These are phyloP conservation scores for Melikaiella ostensackeni DNA, from an alignment of 2,888 invertebrate species.

Conservation along the genomic window DNA sequence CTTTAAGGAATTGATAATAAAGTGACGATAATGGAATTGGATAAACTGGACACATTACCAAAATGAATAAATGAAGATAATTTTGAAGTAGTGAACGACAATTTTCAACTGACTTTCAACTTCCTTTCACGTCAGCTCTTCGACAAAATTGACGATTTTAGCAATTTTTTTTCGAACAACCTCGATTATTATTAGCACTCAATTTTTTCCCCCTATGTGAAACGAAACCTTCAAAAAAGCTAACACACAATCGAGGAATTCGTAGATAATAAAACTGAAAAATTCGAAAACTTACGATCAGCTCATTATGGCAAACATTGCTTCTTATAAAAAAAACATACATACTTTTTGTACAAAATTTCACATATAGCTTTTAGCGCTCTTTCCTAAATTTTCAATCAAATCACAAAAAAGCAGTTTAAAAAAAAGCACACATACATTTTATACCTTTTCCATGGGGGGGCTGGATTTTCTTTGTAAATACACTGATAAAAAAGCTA, in stretches of 20 bases:
- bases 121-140: too few relatives aligned
- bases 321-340: background rate
- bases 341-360: background rate
- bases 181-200: too few relatives aligned
- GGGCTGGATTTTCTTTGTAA: constrained; percentile 57
- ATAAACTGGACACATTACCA: background rate
- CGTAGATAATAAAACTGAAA: too few relatives aligned
- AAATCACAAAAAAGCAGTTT: background rate
- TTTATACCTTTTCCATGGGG: constrained; percentile 80
- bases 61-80: background rate
- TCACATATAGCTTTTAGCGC: background rate
- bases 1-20: background rate
- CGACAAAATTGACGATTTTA: too few relatives aligned
- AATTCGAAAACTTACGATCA: too few relatives aligned
- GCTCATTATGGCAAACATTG: background rate
- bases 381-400: background rate
- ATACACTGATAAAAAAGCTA: too few relatives aligned
- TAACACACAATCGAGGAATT: too few relatives aligned
- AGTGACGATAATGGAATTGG: background rate
- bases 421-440: constrained; percentile 65
- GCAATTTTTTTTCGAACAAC: too few relatives aligned
- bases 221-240: too few relatives aligned
- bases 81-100: too few relatives aligned
- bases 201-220: too few relatives aligned
- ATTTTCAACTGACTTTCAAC: too few relatives aligned